Conservation (phyloP, 2,888 invertebrate genomes). For the Isotomurus palustris region DNA sequence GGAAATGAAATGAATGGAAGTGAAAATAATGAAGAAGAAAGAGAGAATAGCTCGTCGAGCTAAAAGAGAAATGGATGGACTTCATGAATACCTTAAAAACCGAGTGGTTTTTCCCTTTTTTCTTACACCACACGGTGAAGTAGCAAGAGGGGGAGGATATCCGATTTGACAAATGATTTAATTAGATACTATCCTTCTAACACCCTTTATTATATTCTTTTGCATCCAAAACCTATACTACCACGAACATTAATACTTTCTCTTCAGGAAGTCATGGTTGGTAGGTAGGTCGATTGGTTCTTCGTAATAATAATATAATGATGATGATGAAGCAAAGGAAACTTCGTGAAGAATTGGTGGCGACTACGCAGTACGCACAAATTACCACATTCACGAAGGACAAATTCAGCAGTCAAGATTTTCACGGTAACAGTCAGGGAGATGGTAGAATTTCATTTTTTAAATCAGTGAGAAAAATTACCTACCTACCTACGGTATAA, state of each 20-base stretch:
- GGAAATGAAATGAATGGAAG: conserved; percentile 15
- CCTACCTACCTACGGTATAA: too few relatives aligned
- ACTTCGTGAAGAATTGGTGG: too few relatives aligned
- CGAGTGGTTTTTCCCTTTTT: not conserved
- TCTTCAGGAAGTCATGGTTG: too few relatives aligned
- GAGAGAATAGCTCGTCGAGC: too few relatives aligned
- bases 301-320: too few relatives aligned
- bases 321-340: too few relatives aligned
- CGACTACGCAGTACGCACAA: too few relatives aligned
- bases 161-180: conserved; percentile 41
- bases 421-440: not conserved
- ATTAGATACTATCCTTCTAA: conserved; percentile 30
- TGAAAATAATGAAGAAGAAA: conserved; percentile 18
- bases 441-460: not conserved
- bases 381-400: too few relatives aligned
- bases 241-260: too few relatives aligned
- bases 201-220: not conserved
- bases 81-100: conserved; percentile 22
- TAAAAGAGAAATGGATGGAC: conserved; percentile 26
- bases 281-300: too few relatives aligned
- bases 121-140: not conserved
- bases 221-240: too few relatives aligned
- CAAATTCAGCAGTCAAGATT: not conserved
- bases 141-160: conserved; percentile 22
- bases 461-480: conserved; percentile 2